phyloP scores from a whole-genome alignment of 2,113 vertebrate species.

The Chaetura pelagica region DNA sequence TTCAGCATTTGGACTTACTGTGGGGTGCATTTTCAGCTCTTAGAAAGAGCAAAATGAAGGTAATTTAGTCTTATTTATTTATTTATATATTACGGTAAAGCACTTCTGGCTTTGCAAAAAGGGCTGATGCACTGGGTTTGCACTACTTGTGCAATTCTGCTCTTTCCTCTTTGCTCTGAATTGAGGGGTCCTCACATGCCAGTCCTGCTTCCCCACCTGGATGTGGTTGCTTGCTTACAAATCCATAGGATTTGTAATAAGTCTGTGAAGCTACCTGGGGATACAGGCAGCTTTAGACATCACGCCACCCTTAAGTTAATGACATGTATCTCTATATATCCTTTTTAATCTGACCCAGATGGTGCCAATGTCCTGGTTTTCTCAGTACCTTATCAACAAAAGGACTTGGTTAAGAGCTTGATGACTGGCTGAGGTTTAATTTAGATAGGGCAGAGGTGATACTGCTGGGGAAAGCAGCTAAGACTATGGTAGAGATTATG shows the following conservation, averaged over 20 bases:
- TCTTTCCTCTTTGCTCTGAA: background rate
- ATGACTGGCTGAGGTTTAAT: constrained; percentile 15
- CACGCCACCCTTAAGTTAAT: background rate
- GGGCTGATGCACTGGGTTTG: background rate
- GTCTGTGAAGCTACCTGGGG: constrained; percentile 5
- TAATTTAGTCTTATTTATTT: background rate
- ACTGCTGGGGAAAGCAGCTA: constrained; percentile 28
- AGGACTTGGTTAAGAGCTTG: background rate
- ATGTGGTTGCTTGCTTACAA: constrained; percentile 15
- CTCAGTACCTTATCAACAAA: constrained; percentile 13
- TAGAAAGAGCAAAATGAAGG: background rate
- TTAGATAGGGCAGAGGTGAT: constrained; percentile 22
- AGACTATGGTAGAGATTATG: background rate
- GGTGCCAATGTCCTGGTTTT: constrained; percentile 19
- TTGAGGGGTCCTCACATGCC: background rate
- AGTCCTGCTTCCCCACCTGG: background rate
- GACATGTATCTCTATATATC: background rate
- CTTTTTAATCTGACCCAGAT: constrained; percentile 34
- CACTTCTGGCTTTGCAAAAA: background rate
- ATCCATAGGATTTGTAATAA: constrained; percentile 13
- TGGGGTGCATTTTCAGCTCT: background rate
- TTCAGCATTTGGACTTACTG: background rate
- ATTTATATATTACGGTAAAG: background rate
- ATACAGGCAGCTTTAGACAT: background rate
- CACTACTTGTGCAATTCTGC: background rate